Conservation (phyloP, 2,797 vertebrate genomes). For the Novumbra hubbsi region DNA sequence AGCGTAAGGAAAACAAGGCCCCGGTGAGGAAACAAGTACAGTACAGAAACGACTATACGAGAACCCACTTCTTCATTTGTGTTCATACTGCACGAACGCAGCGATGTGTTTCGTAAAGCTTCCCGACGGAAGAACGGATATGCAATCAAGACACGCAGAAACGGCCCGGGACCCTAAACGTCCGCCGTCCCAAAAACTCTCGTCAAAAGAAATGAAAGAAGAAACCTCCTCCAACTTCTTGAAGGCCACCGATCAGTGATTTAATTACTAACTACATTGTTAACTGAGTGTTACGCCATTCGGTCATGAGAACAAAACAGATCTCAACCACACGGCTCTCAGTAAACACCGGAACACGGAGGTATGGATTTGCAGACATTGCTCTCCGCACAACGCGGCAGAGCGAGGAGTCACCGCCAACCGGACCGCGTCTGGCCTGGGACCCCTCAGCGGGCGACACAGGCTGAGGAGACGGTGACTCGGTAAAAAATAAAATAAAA, state of each 20-base stretch:
- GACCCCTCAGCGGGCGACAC: constrained; percentile 24
- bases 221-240: constrained; percentile 48
- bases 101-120: constrained; percentile 20
- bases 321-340: constrained; percentile 42
- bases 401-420: constrained; percentile 2
- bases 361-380: constrained; percentile 35
- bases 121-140: constrained; percentile 59
- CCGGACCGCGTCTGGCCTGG: constrained; percentile 31
- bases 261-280: constrained; percentile 47
- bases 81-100: constrained; percentile 33
- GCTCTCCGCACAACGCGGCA: constrained; percentile 32
- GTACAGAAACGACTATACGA: neutral
- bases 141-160: constrained; percentile 45
- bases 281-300: constrained; percentile 36
- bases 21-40: constrained; percentile 15
- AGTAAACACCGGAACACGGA: constrained; percentile 39
- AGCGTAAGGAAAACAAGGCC: constrained; percentile 15
- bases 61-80: constrained; percentile 7
- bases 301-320: constrained; percentile 16
- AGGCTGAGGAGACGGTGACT: constrained; percentile 22
- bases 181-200: constrained; percentile 61
- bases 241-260: constrained; percentile 68
- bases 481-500: neutral
- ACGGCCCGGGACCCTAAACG: constrained; percentile 54
- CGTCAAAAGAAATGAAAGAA: constrained; percentile 54